Conservation (phyloP, 2,797 vertebrate species). For the Paguma larvata region DNA sequence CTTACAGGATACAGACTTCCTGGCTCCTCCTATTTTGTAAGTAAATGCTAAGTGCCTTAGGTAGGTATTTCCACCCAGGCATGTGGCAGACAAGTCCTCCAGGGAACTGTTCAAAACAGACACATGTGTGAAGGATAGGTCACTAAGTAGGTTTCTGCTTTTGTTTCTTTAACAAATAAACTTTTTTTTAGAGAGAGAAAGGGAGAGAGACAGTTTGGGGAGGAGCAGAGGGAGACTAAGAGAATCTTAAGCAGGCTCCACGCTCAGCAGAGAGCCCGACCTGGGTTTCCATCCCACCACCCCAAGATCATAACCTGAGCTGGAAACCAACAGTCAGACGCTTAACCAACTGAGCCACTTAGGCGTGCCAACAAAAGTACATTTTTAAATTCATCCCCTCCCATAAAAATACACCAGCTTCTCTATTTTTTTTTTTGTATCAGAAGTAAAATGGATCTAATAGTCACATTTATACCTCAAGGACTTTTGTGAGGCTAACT, state of each 20-base stretch:
- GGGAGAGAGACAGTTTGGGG: no score
- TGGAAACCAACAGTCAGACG: no score
- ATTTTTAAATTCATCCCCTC: background rate
- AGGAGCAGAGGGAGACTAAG: no score
- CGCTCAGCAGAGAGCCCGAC: no score
- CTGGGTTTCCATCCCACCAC: no score
- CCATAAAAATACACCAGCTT: background rate
- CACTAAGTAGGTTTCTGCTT: background rate
- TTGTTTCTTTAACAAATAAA: background rate
- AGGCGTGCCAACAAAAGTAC: background rate
- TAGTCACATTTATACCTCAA: background rate
- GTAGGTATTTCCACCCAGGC: background rate
- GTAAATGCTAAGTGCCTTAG: background rate
- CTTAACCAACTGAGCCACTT: no score
- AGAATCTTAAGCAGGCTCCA: no score
- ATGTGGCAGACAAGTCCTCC: background rate
- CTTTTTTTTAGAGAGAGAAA: background rate
- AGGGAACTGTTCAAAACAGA: background rate
- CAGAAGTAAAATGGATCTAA: background rate
- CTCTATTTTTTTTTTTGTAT: background rate
- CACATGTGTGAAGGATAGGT: background rate
- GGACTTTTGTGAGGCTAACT: background rate
- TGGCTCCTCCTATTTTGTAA: background rate
- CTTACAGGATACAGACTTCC: background rate
- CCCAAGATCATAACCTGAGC: no score